phyloP scores from a whole-genome alignment of 2,113 vertebrate genomes.

The Myiagra hebetior region DNA sequence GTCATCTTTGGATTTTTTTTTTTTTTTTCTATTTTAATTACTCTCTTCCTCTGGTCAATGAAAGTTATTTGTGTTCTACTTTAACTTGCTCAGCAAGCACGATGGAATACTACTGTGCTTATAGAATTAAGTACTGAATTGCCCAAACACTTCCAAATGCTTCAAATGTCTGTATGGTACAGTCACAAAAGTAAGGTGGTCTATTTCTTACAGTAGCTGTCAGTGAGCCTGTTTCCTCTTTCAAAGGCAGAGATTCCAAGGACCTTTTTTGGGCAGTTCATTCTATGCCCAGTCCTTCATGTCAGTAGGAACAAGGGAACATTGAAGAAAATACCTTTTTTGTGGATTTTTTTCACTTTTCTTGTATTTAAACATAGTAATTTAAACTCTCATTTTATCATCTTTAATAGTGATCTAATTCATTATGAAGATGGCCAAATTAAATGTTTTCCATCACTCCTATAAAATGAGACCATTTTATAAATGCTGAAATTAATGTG shows the following conservation, averaged over 20 bases:
- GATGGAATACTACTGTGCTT: background rate
- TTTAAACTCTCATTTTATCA: background rate
- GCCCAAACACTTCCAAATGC: background rate
- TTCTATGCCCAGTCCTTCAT: background rate
- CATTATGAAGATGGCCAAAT: background rate
- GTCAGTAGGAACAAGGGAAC: background rate
- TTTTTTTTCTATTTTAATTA: slow-evolving; percentile 50
- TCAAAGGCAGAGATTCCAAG: background rate
- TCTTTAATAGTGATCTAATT: background rate
- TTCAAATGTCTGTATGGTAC: background rate
- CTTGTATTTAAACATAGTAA: background rate
- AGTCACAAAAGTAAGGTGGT: background rate
- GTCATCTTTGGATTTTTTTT: background rate
- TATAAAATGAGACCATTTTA: background rate
- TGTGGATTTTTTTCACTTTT: background rate
- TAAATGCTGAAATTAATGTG: background rate
- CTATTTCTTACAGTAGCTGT: background rate
- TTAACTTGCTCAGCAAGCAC: background rate
- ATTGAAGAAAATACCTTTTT: background rate
- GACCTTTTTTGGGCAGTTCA: background rate
- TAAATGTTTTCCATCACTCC: background rate
- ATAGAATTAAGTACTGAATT: background rate
- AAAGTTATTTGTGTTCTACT: slow-evolving; percentile 10
- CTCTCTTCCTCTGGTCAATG: slow-evolving; percentile 1
- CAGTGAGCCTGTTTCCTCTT: background rate